Conservation (phyloP, 64 coral and sea anemone species). For the Platygyra sinensis region DNA sequence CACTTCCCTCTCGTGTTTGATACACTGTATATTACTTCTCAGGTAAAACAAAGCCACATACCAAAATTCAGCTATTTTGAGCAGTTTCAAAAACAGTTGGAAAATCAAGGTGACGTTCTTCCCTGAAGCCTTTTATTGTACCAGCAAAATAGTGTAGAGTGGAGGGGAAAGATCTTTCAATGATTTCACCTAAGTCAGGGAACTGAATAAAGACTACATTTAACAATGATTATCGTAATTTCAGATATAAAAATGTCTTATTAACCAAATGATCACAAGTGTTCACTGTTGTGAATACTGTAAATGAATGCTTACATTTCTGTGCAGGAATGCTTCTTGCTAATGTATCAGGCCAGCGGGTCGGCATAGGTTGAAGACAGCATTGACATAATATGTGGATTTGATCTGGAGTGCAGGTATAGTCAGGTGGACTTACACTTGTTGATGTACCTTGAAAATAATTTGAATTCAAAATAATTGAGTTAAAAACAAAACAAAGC, state of each 20-base stretch:
- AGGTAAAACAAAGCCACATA: too few species aligned
- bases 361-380: conserved; percentile 50
- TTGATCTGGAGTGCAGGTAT: conserved; percentile 34
- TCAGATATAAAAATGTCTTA: too few species aligned
- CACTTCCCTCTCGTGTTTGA: too few species aligned
- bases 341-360: not conserved
- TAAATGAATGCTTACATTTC: conserved; percentile 42
- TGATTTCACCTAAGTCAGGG: too few species aligned
- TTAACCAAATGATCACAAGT: not conserved
- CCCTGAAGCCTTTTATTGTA: too few species aligned
- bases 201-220: not conserved
- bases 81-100: too few species aligned
- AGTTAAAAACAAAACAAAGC: not conserved
- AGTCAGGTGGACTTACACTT: not conserved
- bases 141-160: too few species aligned
- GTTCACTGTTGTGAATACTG: not conserved
- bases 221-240: not conserved
- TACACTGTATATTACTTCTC: too few species aligned
- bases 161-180: too few species aligned
- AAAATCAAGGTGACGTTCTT: too few species aligned
- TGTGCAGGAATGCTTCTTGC: conserved; percentile 12
- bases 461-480: not conserved
- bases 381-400: conserved; percentile 46
- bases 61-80: too few species aligned
- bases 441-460: conserved; percentile 6